phyloP scores from a whole-genome alignment of 2,888 invertebrate genomes.

The Tuberolachnus salignus region DNA sequence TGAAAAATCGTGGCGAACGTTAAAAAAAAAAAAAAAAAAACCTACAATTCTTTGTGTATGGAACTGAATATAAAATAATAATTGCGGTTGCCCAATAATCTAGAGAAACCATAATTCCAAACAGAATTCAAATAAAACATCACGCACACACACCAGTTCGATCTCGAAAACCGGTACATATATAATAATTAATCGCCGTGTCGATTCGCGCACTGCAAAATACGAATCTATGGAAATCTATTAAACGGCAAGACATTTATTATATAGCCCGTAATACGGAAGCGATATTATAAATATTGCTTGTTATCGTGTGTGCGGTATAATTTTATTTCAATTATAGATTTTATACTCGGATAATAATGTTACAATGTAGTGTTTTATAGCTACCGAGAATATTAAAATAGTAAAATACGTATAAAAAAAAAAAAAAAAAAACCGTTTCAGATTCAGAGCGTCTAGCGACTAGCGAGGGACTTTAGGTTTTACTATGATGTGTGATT shows the following conservation, averaged over 20 bases:
- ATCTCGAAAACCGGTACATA: conserved; percentile 26
- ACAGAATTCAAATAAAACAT: not conserved
- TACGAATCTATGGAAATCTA: not conserved
- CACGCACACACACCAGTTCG: not conserved
- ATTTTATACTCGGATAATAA: no score
- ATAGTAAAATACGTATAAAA: no score
- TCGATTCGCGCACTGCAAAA: conserved; percentile 10
- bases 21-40: not conserved
- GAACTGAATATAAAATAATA: not conserved
- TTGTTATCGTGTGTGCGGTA: no score
- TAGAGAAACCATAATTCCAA: conserved; percentile 10
- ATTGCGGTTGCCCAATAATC: not conserved
- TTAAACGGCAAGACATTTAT: conserved; percentile 7
- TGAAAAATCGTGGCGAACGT: not conserved
- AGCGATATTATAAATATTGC: no score
- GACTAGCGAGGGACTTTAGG: no score
- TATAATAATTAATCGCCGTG: conserved; percentile 7
- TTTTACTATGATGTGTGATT: no score
- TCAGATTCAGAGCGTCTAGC: no score
- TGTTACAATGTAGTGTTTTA: no score
- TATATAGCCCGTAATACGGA: no score
- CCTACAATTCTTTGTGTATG: not conserved
- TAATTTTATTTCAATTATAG: no score
- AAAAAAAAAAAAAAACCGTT: no score
- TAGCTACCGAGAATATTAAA: no score